phyloP scores from a whole-genome alignment of 2,888 invertebrate species.

The Aphelenchoides bicaudatus region DNA sequence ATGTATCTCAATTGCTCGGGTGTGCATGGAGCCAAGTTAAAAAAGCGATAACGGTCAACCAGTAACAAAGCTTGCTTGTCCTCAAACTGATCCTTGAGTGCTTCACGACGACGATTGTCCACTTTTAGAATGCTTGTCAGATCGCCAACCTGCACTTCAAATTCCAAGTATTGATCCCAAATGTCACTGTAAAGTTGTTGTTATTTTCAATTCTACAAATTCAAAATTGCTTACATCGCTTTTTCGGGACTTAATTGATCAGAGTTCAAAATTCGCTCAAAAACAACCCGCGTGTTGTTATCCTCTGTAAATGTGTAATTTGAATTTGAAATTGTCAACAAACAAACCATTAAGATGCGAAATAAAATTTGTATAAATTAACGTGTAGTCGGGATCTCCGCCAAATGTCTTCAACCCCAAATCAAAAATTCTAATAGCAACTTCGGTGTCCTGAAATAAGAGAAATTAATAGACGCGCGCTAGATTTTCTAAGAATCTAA shows the following conservation, averaged over 20 bases:
- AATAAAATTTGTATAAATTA: slow-evolving; percentile 91
- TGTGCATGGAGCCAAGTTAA: slow-evolving; percentile 89
- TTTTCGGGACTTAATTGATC: slow-evolving; percentile 32
- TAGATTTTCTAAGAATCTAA: not conserved
- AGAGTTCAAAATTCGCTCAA: slow-evolving; percentile 84
- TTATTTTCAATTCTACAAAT: not conserved
- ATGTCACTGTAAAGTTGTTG: slow-evolving; percentile 71
- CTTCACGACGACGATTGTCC: slow-evolving; percentile 81
- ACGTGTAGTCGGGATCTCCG: slow-evolving; percentile 87
- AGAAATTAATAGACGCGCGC: too few species aligned
- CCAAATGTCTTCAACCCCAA: slow-evolving; percentile 93
- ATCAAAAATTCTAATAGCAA: slow-evolving; percentile 93
- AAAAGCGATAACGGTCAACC: slow-evolving; percentile 87
- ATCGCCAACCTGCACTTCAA: slow-evolving; percentile 97
- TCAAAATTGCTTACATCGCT: slow-evolving; percentile 27
- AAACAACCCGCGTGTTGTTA: slow-evolving; percentile 97
- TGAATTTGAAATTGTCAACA: slow-evolving; percentile 12
- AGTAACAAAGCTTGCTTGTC: slow-evolving; percentile 93
- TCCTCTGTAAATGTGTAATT: slow-evolving; percentile 73
- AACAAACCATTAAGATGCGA: slow-evolving; percentile 84
- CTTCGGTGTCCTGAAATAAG: slow-evolving; percentile 78
- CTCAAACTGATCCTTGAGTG: slow-evolving; percentile 88
- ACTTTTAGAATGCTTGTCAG: slow-evolving; percentile 94
- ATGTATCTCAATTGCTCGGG: slow-evolving; percentile 76
- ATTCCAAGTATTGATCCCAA: slow-evolving; percentile 96